Evolutionary conservation across 1,140 invertebrate genomes (phyloP).

Genomic region (Triops cancriformis): DNA sequence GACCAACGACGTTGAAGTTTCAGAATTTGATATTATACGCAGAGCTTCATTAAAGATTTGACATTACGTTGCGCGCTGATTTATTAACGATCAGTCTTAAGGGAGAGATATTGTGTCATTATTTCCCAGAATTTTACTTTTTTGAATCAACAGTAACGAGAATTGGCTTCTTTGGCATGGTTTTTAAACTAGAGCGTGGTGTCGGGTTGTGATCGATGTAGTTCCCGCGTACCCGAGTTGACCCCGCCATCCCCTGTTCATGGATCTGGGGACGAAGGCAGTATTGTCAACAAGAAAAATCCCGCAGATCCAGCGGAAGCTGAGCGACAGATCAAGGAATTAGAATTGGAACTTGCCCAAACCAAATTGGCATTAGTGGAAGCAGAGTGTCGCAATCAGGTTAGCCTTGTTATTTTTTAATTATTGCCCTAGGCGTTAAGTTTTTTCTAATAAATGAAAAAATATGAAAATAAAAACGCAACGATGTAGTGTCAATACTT

Average conservation of each 20-base stretch:
- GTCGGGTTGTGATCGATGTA: background rate
- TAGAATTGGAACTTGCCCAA: conserved; percentile 91
- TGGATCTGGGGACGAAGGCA: conserved; percentile 27
- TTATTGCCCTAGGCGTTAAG: too few relatives aligned
- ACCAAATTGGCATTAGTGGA: conserved; percentile 95
- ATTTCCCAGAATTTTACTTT: background rate
- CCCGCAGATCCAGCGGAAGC: background rate
- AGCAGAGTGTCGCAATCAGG: conserved; percentile 92
- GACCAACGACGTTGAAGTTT: background rate
- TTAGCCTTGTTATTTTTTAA: conserved; percentile 35
- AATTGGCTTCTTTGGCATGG: background rate
- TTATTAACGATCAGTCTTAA: background rate
- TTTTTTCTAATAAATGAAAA: too few relatives aligned
- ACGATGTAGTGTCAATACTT: too few relatives aligned
- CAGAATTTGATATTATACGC: background rate
- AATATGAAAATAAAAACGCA: too few relatives aligned
- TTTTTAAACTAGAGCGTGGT: background rate
- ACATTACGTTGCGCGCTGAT: background rate
- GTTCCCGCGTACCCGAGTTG: background rate
- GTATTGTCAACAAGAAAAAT: background rate
- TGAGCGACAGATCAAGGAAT: conserved; percentile 60
- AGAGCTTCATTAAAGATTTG: background rate
- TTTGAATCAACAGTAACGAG: background rate
- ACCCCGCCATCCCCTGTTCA: conserved; percentile 27
- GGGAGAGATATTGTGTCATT: background rate